Evolutionary conservation across 2,888 invertebrate genomes (phyloP).

Genomic region (Sminthurides aquaticus): DNA sequence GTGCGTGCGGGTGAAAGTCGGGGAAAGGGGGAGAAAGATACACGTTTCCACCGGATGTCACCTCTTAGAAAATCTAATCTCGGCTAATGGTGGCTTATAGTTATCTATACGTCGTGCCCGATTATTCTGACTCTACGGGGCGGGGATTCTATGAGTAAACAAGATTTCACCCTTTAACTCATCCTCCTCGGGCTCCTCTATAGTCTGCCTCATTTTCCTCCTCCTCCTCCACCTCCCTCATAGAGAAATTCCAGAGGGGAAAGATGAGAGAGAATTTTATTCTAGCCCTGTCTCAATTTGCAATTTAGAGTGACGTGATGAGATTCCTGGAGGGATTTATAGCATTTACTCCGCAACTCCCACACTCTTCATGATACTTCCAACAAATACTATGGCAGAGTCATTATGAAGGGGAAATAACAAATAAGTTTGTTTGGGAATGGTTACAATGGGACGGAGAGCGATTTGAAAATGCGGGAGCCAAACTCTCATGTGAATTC

Average conservation of each 20-base stretch:
- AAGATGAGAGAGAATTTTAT: too few relatives aligned
- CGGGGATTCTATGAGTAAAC: neutral
- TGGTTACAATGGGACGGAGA: too few relatives aligned
- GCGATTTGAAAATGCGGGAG: too few relatives aligned
- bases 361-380: neutral
- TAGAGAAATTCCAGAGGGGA: too few relatives aligned
- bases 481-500: too few relatives aligned
- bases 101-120: neutral
- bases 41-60: slow-evolving; percentile 5
- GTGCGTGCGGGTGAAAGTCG: too few relatives aligned
- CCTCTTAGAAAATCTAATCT: slow-evolving; percentile 21
- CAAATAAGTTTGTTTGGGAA: too few relatives aligned
- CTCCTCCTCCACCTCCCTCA: too few relatives aligned
- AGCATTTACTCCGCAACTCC: neutral
- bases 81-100: slow-evolving; percentile 21
- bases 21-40: neutral
- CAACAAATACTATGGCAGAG: too few relatives aligned
- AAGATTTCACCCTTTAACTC: slow-evolving; percentile 14
- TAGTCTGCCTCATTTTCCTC: too few relatives aligned
- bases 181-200: slow-evolving; percentile 14
- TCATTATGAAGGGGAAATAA: too few relatives aligned
- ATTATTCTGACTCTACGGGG: neutral
- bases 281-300: slow-evolving; percentile 18
- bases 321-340: slow-evolving; percentile 15
- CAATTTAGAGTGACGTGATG: slow-evolving; percentile 23